These are phyloP conservation scores for Echeneis naucrates DNA, from an alignment of 2,797 vertebrate species.

Conservation along the genomic window DNA sequence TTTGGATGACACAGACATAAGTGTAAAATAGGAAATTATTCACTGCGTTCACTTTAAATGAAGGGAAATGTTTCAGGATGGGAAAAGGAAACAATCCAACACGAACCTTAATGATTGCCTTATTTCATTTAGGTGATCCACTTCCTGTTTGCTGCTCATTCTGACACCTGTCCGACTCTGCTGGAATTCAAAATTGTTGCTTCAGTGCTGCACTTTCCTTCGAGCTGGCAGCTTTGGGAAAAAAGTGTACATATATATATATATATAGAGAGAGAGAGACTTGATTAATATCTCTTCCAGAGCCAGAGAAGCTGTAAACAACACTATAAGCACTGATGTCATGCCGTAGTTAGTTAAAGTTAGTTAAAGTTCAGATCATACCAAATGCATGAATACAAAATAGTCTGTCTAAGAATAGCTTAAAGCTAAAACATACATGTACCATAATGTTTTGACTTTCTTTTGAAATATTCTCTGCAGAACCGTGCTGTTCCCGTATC, in stretches of 20 bases:
- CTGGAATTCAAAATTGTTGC: no score
- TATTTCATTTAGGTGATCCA: neutral
- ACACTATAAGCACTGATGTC: neutral
- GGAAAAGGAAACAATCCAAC: neutral
- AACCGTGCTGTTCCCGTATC: conserved; percentile 22
- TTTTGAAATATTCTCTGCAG: neutral
- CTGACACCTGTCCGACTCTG: no score
- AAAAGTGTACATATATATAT: no score
- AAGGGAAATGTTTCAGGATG: neutral
- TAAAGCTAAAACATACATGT: neutral
- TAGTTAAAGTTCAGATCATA: no score
- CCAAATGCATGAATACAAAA: neutral
- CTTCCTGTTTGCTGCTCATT: neutral
- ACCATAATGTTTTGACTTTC: neutral
- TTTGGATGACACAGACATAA: neutral
- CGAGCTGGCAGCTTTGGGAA: no score
- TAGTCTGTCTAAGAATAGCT: no score
- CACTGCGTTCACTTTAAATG: neutral
- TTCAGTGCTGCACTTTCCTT: no score
- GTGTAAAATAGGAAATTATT: neutral
- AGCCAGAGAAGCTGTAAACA: no score
- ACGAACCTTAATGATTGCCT: neutral
- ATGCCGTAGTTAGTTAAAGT: neutral
- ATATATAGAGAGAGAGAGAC: no score
- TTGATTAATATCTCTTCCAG: no score